phyloP scores from a whole-genome alignment of 2,797 vertebrate species.

The Gorsachius magnificus region DNA sequence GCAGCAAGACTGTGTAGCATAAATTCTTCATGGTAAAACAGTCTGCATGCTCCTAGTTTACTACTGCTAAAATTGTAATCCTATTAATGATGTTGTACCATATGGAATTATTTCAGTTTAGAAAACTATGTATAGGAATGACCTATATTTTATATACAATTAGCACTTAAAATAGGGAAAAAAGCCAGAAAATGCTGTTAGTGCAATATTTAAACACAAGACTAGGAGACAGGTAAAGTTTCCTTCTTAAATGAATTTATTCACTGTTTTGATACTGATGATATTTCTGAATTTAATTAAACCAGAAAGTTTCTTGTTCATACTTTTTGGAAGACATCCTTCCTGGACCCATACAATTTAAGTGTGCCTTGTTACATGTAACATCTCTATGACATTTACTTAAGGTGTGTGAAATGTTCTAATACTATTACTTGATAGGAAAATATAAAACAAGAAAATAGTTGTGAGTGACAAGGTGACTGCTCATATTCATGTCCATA shows the following conservation, averaged over 20 bases:
- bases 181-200: fast-evolving
- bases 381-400: neutral
- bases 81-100: neutral
- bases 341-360: neutral
- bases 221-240: neutral
- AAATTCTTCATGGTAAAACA: neutral
- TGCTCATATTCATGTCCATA: neutral
- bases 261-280: neutral
- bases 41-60: neutral
- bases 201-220: neutral
- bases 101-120: neutral
- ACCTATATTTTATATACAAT: neutral
- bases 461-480: neutral
- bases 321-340: neutral
- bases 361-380: neutral
- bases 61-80: neutral
- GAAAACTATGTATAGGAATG: neutral
- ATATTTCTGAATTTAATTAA: neutral
- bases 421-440: neutral
- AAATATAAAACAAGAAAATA: neutral
- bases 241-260: neutral
- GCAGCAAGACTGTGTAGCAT: neutral
- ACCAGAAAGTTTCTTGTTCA: neutral
- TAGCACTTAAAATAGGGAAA: neutral
- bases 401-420: neutral